These are phyloP conservation scores for Galemys pyrenaicus DNA, from an alignment of 2,113 vertebrate genomes.

Conservation along the genomic window DNA sequence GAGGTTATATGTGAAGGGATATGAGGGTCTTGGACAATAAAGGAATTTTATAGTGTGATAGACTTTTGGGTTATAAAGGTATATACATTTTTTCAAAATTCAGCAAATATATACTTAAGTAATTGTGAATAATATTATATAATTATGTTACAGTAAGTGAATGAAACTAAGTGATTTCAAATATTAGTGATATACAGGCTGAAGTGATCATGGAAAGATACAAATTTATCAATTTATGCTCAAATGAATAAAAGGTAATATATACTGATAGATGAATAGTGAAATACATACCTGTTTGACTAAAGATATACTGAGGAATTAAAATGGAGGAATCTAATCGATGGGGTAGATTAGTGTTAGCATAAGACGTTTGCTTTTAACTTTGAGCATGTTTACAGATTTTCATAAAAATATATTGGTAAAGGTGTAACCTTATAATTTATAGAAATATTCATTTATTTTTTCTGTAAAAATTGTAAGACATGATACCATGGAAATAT, in stretches of 20 bases:
- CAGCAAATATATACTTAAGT: not conserved
- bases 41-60: not conserved
- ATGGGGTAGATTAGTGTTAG: not conserved
- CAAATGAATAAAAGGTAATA: not conserved
- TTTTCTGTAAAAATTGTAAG: not conserved
- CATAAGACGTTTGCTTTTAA: too few species aligned
- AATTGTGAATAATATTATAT: too few species aligned
- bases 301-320: not conserved
- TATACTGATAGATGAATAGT: not conserved
- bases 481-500: not conserved
- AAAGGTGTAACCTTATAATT: not conserved
- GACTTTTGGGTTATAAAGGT: not conserved
- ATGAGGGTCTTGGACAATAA: not conserved
- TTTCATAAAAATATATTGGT: not conserved
- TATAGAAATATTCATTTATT: not conserved
- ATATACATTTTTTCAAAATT: not conserved
- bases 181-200: not conserved
- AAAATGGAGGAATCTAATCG: not conserved
- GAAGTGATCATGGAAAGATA: not conserved
- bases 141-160: not conserved
- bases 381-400: too few species aligned
- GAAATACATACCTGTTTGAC: not conserved
- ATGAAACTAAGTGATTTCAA: not conserved
- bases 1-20: not conserved
- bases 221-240: not conserved